Evolutionary conservation across 2,888 invertebrate species (phyloP).

Genomic region (Cataglyphis cursor): DNA sequence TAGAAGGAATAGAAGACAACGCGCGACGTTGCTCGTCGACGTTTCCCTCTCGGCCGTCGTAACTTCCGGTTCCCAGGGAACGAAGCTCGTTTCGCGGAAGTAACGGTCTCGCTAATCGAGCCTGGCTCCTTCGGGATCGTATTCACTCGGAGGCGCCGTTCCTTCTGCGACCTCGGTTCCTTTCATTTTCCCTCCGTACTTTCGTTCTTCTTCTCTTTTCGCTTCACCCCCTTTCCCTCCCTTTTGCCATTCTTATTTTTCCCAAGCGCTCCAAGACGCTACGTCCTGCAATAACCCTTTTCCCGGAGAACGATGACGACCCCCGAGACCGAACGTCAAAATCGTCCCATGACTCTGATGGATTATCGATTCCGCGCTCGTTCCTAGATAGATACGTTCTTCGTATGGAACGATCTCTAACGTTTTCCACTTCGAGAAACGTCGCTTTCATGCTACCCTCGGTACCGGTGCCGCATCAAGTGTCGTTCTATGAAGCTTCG

Average conservation of each 20-base stretch:
- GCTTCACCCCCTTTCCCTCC: background rate
- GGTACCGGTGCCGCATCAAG: constrained; percentile 29
- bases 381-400: constrained; percentile 45
- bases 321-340: constrained; percentile 57
- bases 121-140: constrained; percentile 71
- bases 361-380: constrained; percentile 68
- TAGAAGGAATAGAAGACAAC: constrained; percentile 15
- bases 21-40: constrained; percentile 52
- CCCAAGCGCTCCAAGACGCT: constrained; percentile 31
- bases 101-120: constrained; percentile 76
- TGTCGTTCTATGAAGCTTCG: constrained; percentile 22
- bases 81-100: constrained; percentile 72
- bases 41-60: constrained; percentile 66
- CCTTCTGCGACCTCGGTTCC: constrained; percentile 15
- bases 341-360: constrained; percentile 62
- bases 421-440: constrained; percentile 51
- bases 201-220: background rate
- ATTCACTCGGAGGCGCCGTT: constrained; percentile 58
- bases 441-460: constrained; percentile 37
- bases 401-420: constrained; percentile 37
- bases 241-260: constrained; percentile 35
- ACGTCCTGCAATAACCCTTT: constrained; percentile 43
- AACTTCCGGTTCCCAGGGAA: constrained; percentile 74
- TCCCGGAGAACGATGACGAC: constrained; percentile 7
- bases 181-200: background rate